A percentile compares a stretch with the other conserved stretches of the same genome.
These are phyloP conservation scores for rat (Rattus norvegicus) DNA, from an alignment of 2,113 vertebrate species.

Conservation along the genomic window GRCr8 NC_086022.1:120438001-120438500, in stretches of 20 bases:
- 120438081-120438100: slow-evolving; percentile 84
- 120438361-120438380: slow-evolving; percentile 74
- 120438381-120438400: slow-evolving; percentile 81
- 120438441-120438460: slow-evolving; percentile 82
- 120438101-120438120: slow-evolving; percentile 82
- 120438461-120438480: slow-evolving; percentile 84
- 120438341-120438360: slow-evolving; percentile 82
- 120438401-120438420: slow-evolving; percentile 85
- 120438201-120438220: slow-evolving; percentile 76
- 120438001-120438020: slow-evolving; percentile 75
- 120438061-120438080: slow-evolving; percentile 83
- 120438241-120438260: slow-evolving; percentile 82
- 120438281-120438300: slow-evolving; percentile 82
- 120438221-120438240: slow-evolving; percentile 83
- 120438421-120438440: slow-evolving; percentile 85
- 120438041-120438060: slow-evolving; percentile 74
- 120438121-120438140: slow-evolving; percentile 83
- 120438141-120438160: slow-evolving; percentile 76
- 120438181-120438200: slow-evolving; percentile 80
- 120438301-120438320: slow-evolving; percentile 79
- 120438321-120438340: slow-evolving; percentile 77
- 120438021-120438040: slow-evolving; percentile 74
- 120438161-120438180: slow-evolving; percentile 75
- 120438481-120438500: slow-evolving; percentile 60
- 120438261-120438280: slow-evolving; percentile 83